Evolutionary conservation across 1,140 invertebrate species (phyloP).

Genomic region (Scaptomyza graminum): DNA sequence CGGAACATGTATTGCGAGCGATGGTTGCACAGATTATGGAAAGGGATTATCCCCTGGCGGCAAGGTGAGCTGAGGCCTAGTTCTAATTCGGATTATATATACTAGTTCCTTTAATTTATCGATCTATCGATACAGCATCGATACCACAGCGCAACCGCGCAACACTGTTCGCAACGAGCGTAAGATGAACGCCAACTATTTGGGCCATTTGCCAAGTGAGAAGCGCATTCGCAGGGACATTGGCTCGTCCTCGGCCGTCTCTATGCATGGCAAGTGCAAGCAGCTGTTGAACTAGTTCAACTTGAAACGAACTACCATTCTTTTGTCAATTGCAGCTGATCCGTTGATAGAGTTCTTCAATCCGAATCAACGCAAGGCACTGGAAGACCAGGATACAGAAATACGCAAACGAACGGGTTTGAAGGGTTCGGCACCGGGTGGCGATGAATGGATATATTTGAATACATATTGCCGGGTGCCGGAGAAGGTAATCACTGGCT

Average conservation of each 20-base stretch:
- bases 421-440: constrained; percentile 86
- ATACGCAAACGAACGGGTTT: constrained; percentile 85
- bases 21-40: constrained; percentile 50
- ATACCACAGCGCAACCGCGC: constrained; percentile 19
- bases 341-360: constrained; percentile 88
- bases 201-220: constrained; percentile 30
- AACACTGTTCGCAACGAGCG: constrained; percentile 49
- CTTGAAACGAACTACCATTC: neutral
- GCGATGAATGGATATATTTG: constrained; percentile 90
- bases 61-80: constrained; percentile 22
- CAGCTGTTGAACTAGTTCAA: neutral
- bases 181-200: constrained; percentile 58
- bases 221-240: constrained; percentile 61
- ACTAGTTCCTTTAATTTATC: neutral
- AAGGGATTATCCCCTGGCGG: constrained; percentile 32
- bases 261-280: constrained; percentile 66
- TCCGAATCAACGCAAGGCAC: constrained; percentile 86
- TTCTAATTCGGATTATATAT: no score
- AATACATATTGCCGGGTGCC: constrained; percentile 91
- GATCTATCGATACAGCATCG: neutral
- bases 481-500: constrained; percentile 81
- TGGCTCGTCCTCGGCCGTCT: constrained; percentile 48
- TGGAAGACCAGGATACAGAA: constrained; percentile 87
- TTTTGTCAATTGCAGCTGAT: constrained; percentile 82
- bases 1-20: constrained; percentile 53